Percentiles rank a stretch among this genome's conserved stretches.
Conservation (phyloP, 1,140 invertebrate genomes). For the Procambarus clarkii region DNA sequence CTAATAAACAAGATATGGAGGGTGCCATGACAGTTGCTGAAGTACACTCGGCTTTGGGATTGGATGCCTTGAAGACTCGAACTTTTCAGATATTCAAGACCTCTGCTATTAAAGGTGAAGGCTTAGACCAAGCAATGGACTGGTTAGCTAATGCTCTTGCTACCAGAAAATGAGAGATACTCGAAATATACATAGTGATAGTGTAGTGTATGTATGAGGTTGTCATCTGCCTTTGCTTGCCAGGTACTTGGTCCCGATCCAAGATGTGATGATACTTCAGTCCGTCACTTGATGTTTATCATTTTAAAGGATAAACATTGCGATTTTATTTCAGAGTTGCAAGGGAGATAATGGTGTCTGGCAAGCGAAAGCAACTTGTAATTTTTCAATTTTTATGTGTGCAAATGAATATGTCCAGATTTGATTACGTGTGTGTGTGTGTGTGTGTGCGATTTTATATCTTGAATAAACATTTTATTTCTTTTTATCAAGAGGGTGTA, state of each 20-base stretch:
- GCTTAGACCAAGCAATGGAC: conserved; percentile 98
- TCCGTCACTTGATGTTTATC: neutral
- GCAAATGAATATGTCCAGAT: conserved; percentile 39
- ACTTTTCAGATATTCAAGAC: conserved; percentile 99
- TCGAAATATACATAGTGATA: conserved; percentile 8
- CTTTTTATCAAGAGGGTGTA: conserved; percentile 22
- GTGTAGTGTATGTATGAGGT: conserved; percentile 44
- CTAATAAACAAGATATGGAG: conserved; percentile 99
- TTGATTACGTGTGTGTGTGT: conserved; percentile 45
- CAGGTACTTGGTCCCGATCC: neutral
- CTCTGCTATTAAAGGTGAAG: conserved; percentile 98
- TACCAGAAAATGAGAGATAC: conserved; percentile 85
- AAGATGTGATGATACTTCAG: neutral
- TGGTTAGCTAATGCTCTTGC: conserved; percentile 95
- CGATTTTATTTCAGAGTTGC: neutral
- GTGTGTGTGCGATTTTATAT: conserved; percentile 58
- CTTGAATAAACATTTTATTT: conserved; percentile 15
- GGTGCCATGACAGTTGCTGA: conserved; percentile 97
- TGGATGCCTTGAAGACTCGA: conserved; percentile 95
- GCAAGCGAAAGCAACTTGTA: conserved; percentile 15
- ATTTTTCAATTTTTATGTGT: conserved; percentile 51
- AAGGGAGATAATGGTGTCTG: conserved; percentile 5
- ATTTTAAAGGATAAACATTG: neutral
- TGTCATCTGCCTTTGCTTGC: conserved; percentile 34
- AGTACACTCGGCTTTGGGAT: conserved; percentile 95